These are phyloP conservation scores for Neotragus moschatus DNA, from an alignment of 2,113 vertebrate genomes.

Conservation along the genomic window DNA sequence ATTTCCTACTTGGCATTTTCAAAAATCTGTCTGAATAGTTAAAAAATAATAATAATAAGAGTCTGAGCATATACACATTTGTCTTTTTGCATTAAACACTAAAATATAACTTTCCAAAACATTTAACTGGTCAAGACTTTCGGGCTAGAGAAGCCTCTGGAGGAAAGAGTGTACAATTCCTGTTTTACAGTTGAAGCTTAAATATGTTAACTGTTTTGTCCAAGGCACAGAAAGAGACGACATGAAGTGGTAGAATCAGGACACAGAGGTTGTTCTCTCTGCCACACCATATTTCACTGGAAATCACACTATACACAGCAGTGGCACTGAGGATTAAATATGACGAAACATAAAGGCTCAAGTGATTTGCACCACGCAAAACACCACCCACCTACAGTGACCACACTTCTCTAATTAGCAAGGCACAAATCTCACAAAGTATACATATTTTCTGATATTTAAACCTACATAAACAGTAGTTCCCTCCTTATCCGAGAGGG, in stretches of 20 bases:
- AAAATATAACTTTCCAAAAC: background rate
- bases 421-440: background rate
- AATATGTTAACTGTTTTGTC: background rate
- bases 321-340: background rate
- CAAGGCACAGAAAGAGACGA: background rate
- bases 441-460: background rate
- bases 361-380: background rate
- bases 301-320: background rate
- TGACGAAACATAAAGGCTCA: background rate
- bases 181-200: background rate
- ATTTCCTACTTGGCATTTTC: slow-evolving; percentile 88
- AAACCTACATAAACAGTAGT: background rate
- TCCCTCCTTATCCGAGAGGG: background rate
- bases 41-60: background rate
- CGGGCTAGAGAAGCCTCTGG: background rate
- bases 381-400: background rate
- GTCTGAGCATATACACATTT: background rate
- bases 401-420: background rate
- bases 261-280: background rate
- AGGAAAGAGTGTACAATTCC: background rate
- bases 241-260: background rate
- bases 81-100: background rate
- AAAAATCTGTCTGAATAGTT: slow-evolving; percentile 54
- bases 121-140: background rate
- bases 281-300: background rate